These are phyloP conservation scores for Tor tambroides DNA, from an alignment of 2,113 vertebrate genomes.

Conservation along the genomic window DNA sequence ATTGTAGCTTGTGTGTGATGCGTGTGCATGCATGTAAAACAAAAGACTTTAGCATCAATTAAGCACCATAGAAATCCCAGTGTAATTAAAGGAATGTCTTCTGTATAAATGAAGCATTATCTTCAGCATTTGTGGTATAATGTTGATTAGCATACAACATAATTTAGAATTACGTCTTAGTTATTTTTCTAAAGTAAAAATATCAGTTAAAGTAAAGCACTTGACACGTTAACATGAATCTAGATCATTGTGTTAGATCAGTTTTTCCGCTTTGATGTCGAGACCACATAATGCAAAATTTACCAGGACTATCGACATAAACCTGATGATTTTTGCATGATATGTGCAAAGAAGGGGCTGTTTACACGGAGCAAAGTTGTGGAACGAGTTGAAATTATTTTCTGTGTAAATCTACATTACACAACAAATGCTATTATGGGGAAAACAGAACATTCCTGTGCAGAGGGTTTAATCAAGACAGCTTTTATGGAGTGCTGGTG, in stretches of 20 bases:
- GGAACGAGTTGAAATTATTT: not conserved
- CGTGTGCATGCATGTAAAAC: conserved; percentile 8
- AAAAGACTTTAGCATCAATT: conserved; percentile 26
- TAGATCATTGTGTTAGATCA: not conserved
- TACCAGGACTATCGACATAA: not conserved
- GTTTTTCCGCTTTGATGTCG: not conserved
- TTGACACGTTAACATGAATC: no score
- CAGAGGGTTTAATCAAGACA: conserved; percentile 9
- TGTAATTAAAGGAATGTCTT: conserved; percentile 22
- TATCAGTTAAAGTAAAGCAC: not conserved
- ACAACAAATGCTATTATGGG: not conserved
- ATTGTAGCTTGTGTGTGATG: not conserved
- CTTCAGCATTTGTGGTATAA: not conserved
- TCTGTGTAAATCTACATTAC: not conserved
- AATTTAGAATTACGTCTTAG: not conserved
- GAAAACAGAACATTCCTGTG: not conserved
- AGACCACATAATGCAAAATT: not conserved
- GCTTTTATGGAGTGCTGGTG: not conserved
- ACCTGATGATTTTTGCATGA: not conserved
- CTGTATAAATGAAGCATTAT: not conserved
- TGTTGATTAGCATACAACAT: not conserved
- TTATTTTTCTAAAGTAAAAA: not conserved
- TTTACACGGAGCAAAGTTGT: not conserved
- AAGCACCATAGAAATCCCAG: conserved; percentile 24
- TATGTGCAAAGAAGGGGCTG: not conserved